Evolutionary conservation across 2,113 vertebrate genomes (phyloP), one percentile per base, ranked within the genome.

Genomic region (Callocephalon fimbriatum): DNA sequence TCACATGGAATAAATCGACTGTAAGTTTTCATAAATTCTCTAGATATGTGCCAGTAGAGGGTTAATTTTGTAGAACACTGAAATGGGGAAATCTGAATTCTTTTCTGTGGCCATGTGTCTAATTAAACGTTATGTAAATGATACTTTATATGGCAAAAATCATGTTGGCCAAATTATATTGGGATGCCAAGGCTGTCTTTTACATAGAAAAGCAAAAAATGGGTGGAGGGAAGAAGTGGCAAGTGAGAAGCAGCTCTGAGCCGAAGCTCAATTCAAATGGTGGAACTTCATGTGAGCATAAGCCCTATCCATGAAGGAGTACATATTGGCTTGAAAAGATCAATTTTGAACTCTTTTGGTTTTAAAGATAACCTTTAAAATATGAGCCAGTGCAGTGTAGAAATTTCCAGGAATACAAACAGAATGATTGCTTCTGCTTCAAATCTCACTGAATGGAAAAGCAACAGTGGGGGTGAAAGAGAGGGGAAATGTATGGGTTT

Each of bases 341-440:
- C 85, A 22, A 23, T 96, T 93, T 37, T 29, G 59, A n/a, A 50
- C 58, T 87, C 45, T 51, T 40, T 53, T 70, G 78, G 19, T 70
- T 94, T 84, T 58, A 37, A 90, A 95, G 82, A 62, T 73, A 95
- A 71, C 90, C 78, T 96, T 95, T 92, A 58, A 47, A 88, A 84
- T 4, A 37, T 38, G 66, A 85, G 77, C 87, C 44, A 47, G 8
- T 35, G 88, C 78, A 73, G 10, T 25, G 62, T 11, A 38, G 63
- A 59, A 63, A 51, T 61, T 92, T 45, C 59, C 68, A 83, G 79
- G 50, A 82, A 37, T 45, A 26, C 70, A 86, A 83, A 59, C 56
- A 78, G 61, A 37, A 18, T 22, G 29, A 0, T 16, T 67, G 75
- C 61, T 80, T 26, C 66, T 82, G 56, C 84, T 71, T 91, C 70